Evolutionary conservation across 2,113 vertebrate genomes (phyloP).

Genomic region (Tragelaphus strepsiceros): DNA sequence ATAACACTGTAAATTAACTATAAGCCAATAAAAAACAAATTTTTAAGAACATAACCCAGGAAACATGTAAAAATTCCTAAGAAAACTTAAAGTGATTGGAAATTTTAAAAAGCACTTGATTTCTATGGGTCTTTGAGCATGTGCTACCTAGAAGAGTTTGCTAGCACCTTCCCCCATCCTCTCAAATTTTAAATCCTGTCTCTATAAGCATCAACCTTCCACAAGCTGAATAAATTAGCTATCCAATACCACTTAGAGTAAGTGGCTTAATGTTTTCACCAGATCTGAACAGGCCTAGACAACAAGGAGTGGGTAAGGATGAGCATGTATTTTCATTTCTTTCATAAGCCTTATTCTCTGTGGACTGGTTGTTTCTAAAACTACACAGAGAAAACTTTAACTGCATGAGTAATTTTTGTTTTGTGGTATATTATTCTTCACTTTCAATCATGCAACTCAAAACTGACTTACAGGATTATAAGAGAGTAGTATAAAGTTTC

Average conservation of each 20-base stretch:
- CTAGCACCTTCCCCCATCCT: background rate
- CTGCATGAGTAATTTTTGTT: slow-evolving; percentile 53
- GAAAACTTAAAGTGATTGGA: background rate
- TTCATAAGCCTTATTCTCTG: slow-evolving; percentile 55
- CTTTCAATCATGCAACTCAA: slow-evolving; percentile 69
- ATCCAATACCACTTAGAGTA: slow-evolving; percentile 14
- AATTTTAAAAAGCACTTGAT: background rate
- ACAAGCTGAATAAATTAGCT: slow-evolving; percentile 52
- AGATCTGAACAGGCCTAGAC: slow-evolving; percentile 44
- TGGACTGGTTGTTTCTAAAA: slow-evolving; percentile 35
- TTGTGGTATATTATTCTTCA: slow-evolving; percentile 50
- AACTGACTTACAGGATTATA: slow-evolving; percentile 67
- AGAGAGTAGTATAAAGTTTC: slow-evolving; percentile 64
- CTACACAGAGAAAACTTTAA: slow-evolving; percentile 45
- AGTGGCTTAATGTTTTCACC: slow-evolving; percentile 59
- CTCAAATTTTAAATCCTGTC: background rate
- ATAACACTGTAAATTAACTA: background rate
- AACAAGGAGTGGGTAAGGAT: slow-evolving; percentile 47
- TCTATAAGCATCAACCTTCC: slow-evolving; percentile 3
- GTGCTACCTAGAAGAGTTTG: background rate
- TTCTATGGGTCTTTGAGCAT: background rate
- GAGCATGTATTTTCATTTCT: slow-evolving; percentile 44
- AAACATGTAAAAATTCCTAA: slow-evolving; percentile 4
- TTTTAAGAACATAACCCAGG: background rate
- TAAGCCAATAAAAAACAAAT: background rate